phyloP scores from a whole-genome alignment of 2,113 vertebrate species.

The Malurus cyaneus region DNA sequence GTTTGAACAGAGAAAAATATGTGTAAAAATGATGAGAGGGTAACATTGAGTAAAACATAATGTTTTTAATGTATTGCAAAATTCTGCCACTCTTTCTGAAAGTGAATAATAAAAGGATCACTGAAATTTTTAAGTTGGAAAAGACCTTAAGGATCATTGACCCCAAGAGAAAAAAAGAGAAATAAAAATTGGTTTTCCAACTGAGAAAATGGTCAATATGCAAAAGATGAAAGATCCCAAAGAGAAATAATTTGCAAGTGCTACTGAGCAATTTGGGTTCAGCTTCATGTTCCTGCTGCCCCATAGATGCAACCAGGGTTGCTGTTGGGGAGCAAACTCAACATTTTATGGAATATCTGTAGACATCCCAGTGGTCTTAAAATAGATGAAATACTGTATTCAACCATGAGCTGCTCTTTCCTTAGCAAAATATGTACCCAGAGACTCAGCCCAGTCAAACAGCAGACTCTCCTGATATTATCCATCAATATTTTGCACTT shows the following conservation, averaged over 20 bases:
- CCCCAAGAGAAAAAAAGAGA: neutral
- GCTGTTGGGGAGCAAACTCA: neutral
- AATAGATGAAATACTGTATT: neutral
- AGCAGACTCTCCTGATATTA: neutral
- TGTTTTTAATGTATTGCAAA: neutral
- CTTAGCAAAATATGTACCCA: neutral
- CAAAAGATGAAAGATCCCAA: neutral
- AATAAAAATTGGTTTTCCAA: neutral
- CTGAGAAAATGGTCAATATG: neutral
- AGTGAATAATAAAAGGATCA: neutral
- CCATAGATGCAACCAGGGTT: neutral
- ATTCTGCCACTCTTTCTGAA: neutral
- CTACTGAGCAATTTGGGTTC: neutral
- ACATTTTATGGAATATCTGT: neutral
- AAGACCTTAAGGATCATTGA: neutral
- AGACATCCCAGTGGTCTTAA: neutral
- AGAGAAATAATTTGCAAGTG: neutral
- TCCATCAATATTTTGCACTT: neutral
- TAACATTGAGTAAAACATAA: neutral
- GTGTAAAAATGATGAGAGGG: neutral
- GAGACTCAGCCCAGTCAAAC: neutral
- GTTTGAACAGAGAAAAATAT: neutral
- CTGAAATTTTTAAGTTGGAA: neutral
- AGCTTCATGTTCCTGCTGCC: neutral
- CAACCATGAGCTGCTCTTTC: neutral